Percentiles rank a stretch among this genome's conserved stretches.
phyloP scores from a whole-genome alignment of 2,113 vertebrate species.

The Siphamia tubifer region DNA sequence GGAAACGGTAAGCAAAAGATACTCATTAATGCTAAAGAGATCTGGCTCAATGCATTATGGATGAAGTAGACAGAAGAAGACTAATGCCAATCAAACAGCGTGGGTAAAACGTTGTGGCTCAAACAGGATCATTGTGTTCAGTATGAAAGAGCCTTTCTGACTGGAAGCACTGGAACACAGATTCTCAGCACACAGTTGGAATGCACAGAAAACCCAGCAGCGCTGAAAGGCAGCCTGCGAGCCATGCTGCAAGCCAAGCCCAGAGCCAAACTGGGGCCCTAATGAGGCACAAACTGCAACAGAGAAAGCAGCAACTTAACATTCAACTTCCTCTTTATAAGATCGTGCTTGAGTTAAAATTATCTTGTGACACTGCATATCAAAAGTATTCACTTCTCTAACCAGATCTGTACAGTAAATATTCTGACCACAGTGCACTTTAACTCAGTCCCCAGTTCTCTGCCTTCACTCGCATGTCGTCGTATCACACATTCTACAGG shows the following conservation, averaged over 20 bases:
- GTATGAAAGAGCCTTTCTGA: constrained; percentile 69
- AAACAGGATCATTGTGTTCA: constrained; percentile 64
- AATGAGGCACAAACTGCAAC: constrained; percentile 12
- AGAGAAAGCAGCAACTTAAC: not conserved
- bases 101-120: constrained; percentile 39
- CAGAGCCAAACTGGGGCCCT: constrained; percentile 2
- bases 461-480: not conserved
- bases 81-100: constrained; percentile 56
- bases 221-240: constrained; percentile 17
- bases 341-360: not conserved
- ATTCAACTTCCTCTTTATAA: constrained; percentile 36
- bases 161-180: constrained; percentile 39
- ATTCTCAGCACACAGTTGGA: constrained; percentile 49
- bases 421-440: not conserved
- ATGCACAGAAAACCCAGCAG: constrained; percentile 44
- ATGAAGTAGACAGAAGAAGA: constrained; percentile 55
- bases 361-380: not conserved
- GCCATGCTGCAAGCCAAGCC: no score
- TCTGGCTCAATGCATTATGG: constrained; percentile 43
- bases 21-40: constrained; percentile 35
- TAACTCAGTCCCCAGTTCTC: not conserved
- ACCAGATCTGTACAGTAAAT: not conserved
- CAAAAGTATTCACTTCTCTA: not conserved
- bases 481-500: not conserved
- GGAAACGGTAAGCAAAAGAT: constrained; percentile 11